Evolutionary conservation across 2,113 vertebrate genomes (phyloP), one percentile per base, ranked within the genome.

Genomic region (Zapus hudsonius): DNA sequence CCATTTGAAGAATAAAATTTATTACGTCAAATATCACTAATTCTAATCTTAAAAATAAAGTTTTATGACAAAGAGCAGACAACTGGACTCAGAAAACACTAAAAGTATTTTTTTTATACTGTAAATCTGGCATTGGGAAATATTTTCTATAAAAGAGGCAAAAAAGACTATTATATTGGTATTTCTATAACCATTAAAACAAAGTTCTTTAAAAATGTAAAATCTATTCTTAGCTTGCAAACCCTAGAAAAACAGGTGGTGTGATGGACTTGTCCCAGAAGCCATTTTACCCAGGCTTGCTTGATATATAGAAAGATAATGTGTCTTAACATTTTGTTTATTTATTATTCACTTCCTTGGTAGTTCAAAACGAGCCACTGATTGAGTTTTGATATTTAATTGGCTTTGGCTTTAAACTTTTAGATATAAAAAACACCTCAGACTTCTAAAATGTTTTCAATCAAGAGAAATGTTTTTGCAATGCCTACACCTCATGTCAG

Each of bases 401-500:
- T 22, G 1, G 31, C 40, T 95, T 89, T 19, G 47, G 8, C 63
- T 63, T 81, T 70, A 84, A 31, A 38, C 9, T n/a, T 96, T 76
- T 61, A 67, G 40, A 29, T 96, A 36, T 40, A 44, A 95, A 92
- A 92, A n/a, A n/a, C n/a, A n/a, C 82, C 33, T 82, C 31, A 91
- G n/a, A 0, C 87, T 95, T 22, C 64, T 22, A 81, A 70, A 70
- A 87, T 36, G 42, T 57, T 44, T 81, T 75, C 61, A 67, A 36
- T 38, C n/a, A 29, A 64, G 31, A 92, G 23, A 93, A 95, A 90
- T 44, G 2, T 82, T 5, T 89, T 93, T 87, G 72, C 40, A 94
- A 67, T 19, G 13, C 74, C 52, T 94, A 40, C 7, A 83, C n/a
- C 5, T 38, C n/a, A 76, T 25, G 13, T 75, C 72, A 61, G 0